These are phyloP conservation scores for Ciconia boyciana DNA, from an alignment of 2,113 vertebrate genomes.

Conservation along the genomic window DNA sequence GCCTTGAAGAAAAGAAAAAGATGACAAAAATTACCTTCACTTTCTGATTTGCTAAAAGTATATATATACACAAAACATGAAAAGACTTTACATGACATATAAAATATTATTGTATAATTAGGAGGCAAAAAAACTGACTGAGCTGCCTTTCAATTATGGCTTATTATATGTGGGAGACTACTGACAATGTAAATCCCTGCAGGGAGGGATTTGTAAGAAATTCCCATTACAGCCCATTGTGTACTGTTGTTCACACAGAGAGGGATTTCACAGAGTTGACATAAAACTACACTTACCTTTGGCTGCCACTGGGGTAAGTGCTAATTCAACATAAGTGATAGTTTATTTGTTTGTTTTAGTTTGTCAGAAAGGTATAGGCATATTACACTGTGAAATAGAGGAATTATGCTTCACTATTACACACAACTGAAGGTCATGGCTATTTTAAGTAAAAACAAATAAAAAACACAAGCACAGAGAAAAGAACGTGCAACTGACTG, in stretches of 20 bases:
- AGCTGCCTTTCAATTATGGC: conserved; percentile 17
- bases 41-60: background rate
- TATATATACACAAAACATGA: background rate
- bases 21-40: background rate
- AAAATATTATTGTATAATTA: background rate
- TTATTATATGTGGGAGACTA: background rate
- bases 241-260: background rate
- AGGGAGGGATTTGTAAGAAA: conserved; percentile 54
- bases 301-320: background rate
- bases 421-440: background rate
- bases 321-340: conserved; percentile 19
- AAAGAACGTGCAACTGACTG: background rate
- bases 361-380: conserved; percentile 4
- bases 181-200: conserved; percentile 14
- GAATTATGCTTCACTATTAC: background rate
- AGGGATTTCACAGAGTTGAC: background rate
- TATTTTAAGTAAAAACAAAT: background rate
- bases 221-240: conserved; percentile 27
- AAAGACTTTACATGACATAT: background rate
- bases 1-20: background rate
- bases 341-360: conserved; percentile 7
- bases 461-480: background rate
- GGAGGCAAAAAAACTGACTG: background rate
- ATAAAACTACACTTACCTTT: conserved; percentile 34
- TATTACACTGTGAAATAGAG: background rate